Percentiles rank a stretch among this genome's conserved stretches.
Conservation (phyloP, 2,113 vertebrate genomes). For the Triplophysa rosa region DNA sequence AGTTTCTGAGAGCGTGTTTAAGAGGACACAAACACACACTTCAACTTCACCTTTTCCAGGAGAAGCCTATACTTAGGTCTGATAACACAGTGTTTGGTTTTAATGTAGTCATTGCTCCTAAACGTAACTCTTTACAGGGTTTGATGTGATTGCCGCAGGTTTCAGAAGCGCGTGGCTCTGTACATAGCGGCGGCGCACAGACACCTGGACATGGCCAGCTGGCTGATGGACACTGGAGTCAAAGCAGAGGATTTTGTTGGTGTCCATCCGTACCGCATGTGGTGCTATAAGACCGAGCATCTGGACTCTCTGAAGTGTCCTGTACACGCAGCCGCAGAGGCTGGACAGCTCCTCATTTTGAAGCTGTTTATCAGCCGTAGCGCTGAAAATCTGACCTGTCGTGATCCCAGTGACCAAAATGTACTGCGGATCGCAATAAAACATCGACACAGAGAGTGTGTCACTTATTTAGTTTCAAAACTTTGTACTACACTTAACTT, state of each 20-base stretch:
- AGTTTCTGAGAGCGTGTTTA: constrained; percentile 71
- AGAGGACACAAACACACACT: constrained; percentile 67
- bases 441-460: constrained; percentile 67
- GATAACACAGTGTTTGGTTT: constrained; percentile 1
- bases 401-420: constrained; percentile 60
- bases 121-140: too few relatives aligned
- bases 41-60: constrained; percentile 68
- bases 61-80: constrained; percentile 68
- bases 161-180: constrained; percentile 75
- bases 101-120: too few relatives aligned
- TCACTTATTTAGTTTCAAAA: constrained; percentile 69
- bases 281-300: constrained; percentile 74
- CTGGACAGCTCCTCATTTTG: constrained; percentile 71
- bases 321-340: constrained; percentile 71
- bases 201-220: constrained; percentile 73
- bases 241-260: constrained; percentile 68
- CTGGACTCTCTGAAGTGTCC: constrained; percentile 70
- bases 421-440: constrained; percentile 68
- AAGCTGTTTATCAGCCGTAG: constrained; percentile 75
- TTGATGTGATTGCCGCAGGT: constrained; percentile 59
- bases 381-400: constrained; percentile 67
- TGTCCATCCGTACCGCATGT: constrained; percentile 70
- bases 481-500: constrained; percentile 70
- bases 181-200: constrained; percentile 74
- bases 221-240: constrained; percentile 69